A percentile compares a stretch with the other conserved stretches of the same genome.
Evolutionary conservation across 1,140 invertebrate species (phyloP).

Genomic region (Pseudomyrmex gracilis): DNA sequence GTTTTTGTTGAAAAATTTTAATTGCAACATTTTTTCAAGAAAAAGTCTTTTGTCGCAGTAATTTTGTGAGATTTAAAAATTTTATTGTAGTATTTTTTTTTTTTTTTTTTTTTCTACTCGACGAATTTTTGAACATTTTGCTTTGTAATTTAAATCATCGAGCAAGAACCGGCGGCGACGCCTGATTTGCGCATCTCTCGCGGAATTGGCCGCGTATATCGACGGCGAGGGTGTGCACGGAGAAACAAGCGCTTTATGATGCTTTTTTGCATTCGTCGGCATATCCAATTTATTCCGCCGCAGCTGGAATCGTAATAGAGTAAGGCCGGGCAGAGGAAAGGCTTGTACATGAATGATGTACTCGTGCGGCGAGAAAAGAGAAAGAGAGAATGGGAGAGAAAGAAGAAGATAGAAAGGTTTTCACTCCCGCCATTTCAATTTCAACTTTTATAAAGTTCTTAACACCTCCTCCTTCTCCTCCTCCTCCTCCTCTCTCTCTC

Average conservation of each 20-base stretch:
- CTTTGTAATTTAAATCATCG: neutral
- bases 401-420: neutral
- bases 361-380: neutral
- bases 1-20: too few relatives aligned
- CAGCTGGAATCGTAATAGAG: slow-evolving; percentile 13
- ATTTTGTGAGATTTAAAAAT: neutral
- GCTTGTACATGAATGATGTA: neutral
- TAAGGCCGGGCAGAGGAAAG: neutral
- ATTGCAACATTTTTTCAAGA: too few relatives aligned
- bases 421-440: slow-evolving; percentile 34
- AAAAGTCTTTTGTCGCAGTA: neutral
- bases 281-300: slow-evolving; percentile 40
- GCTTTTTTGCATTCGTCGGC: neutral
- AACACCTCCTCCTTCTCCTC: neutral
- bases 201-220: neutral
- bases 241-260: slow-evolving; percentile 18
- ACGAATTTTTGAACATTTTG: neutral
- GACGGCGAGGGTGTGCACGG: neutral
- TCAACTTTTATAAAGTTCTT: slow-evolving; percentile 54
- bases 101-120: neutral
- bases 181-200: neutral
- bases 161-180: slow-evolving; percentile 1
- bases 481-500: neutral
- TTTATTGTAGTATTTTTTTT: neutral
- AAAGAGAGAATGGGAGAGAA: neutral